Evolutionary conservation across 2,797 vertebrate species (phyloP).

Genomic region (Pteropus rufus): DNA sequence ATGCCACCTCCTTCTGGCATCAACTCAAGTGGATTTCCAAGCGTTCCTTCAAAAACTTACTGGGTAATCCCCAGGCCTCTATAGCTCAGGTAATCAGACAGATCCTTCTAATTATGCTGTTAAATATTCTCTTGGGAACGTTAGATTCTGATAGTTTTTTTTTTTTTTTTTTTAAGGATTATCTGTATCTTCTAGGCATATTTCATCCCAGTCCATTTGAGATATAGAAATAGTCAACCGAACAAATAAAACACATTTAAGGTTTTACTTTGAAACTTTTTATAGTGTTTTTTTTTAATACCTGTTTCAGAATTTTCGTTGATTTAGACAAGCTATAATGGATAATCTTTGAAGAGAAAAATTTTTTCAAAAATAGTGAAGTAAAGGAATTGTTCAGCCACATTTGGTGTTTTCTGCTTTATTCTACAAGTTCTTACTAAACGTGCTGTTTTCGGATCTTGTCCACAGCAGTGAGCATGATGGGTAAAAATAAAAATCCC

Average conservation of each 20-base stretch:
- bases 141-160: neutral
- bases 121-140: neutral
- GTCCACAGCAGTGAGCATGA: neutral
- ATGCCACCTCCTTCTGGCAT: conserved; percentile 90
- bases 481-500: neutral
- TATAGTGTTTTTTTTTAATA: neutral
- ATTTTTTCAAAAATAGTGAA: neutral
- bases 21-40: conserved; percentile 92
- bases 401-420: neutral
- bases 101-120: neutral
- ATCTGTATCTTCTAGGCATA: neutral
- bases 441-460: neutral
- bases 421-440: neutral
- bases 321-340: neutral
- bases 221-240: neutral
- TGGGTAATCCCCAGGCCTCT: conserved; percentile 93
- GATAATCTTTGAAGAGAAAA: neutral
- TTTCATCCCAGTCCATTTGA: neutral
- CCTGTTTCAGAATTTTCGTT: neutral
- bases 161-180: neutral
- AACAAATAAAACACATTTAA: neutral
- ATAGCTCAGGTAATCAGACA: conserved; percentile 90
- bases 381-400: neutral
- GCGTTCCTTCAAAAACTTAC: conserved; percentile 91
- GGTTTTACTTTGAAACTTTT: neutral